A percentile compares a stretch with the other conserved stretches of the same genome.
Conservation (phyloP, 2,113 vertebrate genomes). For the Callorhinus ursinus region DNA sequence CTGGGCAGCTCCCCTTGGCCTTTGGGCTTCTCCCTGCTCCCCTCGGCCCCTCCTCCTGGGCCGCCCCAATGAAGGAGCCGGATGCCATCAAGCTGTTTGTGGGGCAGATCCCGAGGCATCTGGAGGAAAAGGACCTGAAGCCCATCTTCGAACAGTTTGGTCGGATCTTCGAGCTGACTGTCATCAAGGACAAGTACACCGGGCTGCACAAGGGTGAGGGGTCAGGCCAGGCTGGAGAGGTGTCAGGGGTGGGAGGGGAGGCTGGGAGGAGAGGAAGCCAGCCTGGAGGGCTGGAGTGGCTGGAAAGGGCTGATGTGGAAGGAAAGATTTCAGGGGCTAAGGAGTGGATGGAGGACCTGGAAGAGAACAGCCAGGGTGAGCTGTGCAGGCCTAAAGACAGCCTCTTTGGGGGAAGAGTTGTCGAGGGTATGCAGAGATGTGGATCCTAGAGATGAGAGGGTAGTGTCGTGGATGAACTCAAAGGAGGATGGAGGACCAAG, state of each 20-base stretch:
- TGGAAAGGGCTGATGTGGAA: neutral
- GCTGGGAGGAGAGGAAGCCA: neutral
- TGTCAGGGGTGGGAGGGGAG: neutral
- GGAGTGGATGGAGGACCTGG: neutral
- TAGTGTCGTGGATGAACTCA: neutral
- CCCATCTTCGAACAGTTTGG: slow-evolving; percentile 96
- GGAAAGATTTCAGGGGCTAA: neutral
- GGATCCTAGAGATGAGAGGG: neutral
- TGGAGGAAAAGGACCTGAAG: slow-evolving; percentile 96
- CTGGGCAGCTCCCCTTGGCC: slow-evolving; percentile 72
- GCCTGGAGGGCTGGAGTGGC: neutral
- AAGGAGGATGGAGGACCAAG: neutral
- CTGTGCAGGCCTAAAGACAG: neutral
- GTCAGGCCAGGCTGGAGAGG: slow-evolving; percentile 42
- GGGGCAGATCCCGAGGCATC: slow-evolving; percentile 96
- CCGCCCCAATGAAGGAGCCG: slow-evolving; percentile 95
- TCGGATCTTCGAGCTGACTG: slow-evolving; percentile 97
- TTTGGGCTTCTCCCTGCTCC: slow-evolving; percentile 73
- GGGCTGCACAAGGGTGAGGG: slow-evolving; percentile 97
- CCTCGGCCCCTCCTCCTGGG: slow-evolving; percentile 83
- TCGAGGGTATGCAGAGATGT: neutral
- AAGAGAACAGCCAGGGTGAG: neutral
- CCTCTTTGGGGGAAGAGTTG: slow-evolving; percentile 25
- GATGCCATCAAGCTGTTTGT: slow-evolving; percentile 98
- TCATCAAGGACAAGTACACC: slow-evolving; percentile 99